A percentile compares a stretch with the other conserved stretches of the same genome.
phyloP scores from a whole-genome alignment of 1,140 invertebrate genomes.

The Propsilocerus akamusi region DNA sequence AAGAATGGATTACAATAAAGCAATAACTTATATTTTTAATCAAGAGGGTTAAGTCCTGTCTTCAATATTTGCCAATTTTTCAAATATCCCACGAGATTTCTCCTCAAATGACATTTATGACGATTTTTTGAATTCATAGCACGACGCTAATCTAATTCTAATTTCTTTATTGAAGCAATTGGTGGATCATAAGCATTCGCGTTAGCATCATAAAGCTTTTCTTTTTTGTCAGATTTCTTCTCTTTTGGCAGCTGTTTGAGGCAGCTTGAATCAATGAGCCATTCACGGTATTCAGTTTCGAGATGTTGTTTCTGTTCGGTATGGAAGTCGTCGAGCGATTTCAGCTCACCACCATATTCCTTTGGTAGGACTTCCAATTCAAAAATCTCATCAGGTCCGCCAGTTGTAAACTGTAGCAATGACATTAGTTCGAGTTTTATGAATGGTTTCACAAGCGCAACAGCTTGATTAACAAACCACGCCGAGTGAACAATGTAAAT shows the following conservation, averaged over 20 bases:
- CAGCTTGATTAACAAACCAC: constrained; percentile 37
- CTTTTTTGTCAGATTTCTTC: not conserved
- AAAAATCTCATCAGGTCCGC: constrained; percentile 25
- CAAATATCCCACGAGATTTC: too few relatives aligned
- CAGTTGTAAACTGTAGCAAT: constrained; percentile 28
- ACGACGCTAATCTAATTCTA: not conserved
- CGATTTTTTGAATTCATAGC: too few relatives aligned
- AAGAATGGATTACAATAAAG: not conserved
- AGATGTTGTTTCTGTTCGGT: constrained; percentile 26
- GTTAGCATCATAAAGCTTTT: not conserved
- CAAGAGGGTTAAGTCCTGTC: too few relatives aligned
- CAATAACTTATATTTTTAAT: not conserved
- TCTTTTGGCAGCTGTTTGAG: not conserved
- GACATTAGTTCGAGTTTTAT: constrained; percentile 33
- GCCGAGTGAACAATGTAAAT: constrained; percentile 38
- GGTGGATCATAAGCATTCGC: not conserved
- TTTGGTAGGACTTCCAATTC: constrained; percentile 26
- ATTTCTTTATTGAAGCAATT: not conserved
- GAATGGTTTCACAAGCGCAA: constrained; percentile 34
- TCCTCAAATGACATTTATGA: too few relatives aligned
- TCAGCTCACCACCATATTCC: constrained; percentile 27
- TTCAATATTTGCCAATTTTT: too few relatives aligned
- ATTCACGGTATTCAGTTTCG: constrained; percentile 27
- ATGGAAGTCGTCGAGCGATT: constrained; percentile 25
- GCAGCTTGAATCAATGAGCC: constrained; percentile 23